A percentile compares a stretch with the other conserved stretches of the same genome.
Conservation (phyloP, 2,113 vertebrate genomes). For the Nothobranchius furzeri region DNA sequence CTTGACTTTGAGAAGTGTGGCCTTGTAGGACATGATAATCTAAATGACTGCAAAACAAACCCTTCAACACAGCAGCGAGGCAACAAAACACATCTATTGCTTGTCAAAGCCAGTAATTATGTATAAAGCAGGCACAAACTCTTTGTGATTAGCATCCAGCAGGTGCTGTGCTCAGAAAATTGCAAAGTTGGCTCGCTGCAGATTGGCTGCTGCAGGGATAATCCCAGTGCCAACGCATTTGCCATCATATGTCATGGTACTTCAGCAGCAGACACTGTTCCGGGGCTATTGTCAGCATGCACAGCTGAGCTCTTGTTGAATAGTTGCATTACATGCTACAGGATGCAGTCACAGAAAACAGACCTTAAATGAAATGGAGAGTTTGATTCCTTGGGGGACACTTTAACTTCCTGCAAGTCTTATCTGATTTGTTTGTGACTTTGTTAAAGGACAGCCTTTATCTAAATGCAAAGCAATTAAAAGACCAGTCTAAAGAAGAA, state of each 20-base stretch:
- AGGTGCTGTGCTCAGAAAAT: conserved; percentile 42
- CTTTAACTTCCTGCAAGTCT: conserved; percentile 60
- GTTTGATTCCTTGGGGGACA: conserved; percentile 51
- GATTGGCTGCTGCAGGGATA: conserved; percentile 42
- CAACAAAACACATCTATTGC: conserved; percentile 18
- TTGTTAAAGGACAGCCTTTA: conserved; percentile 15
- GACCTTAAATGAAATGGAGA: conserved; percentile 42
- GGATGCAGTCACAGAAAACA: conserved; percentile 51
- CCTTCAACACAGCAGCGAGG: conserved; percentile 9
- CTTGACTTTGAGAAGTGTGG: conserved; percentile 1
- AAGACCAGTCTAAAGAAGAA: conserved; percentile 3
- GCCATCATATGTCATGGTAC: conserved; percentile 61
- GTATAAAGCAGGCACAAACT: conserved; percentile 12
- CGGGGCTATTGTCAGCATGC: conserved; percentile 38
- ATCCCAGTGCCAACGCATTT: conserved; percentile 41
- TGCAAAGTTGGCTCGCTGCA: conserved; percentile 30
- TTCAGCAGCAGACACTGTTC: conserved; percentile 36
- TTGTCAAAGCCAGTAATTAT: conserved; percentile 19
- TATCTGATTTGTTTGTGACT: conserved; percentile 28
- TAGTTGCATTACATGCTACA: conserved; percentile 42
- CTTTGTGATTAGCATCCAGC: conserved; percentile 39
- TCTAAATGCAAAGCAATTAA: conserved; percentile 30
- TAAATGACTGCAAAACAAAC: not conserved
- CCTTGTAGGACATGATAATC: conserved; percentile 2
- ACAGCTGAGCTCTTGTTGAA: conserved; percentile 45